Conservation (phyloP, 1,140 invertebrate species). For the Coelopa frigida region DNA sequence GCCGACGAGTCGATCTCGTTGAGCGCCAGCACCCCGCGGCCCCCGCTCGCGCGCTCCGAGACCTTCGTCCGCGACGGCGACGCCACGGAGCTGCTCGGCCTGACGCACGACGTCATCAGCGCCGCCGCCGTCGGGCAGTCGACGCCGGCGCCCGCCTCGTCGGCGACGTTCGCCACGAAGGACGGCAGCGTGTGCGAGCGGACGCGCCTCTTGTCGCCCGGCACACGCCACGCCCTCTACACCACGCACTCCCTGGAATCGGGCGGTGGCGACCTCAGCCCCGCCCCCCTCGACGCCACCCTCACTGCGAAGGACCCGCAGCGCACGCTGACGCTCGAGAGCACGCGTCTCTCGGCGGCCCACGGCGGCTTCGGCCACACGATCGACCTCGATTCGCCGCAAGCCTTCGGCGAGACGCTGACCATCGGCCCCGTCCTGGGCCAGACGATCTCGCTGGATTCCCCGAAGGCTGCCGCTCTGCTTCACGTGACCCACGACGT, state of each 20-base stretch:
- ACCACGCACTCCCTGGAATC: conserved; percentile 10
- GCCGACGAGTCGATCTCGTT: conserved; percentile 13
- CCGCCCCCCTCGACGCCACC: neutral
- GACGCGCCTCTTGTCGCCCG: neutral
- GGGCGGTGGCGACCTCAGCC: no score
- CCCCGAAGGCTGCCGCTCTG: no score
- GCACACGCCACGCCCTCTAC: conserved; percentile 5
- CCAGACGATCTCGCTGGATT: no score
- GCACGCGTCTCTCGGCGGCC: neutral
- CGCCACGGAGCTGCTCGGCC: conserved; percentile 7
- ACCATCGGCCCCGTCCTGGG: no score
- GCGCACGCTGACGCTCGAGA: conserved; percentile 3
- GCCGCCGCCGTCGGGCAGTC: neutral
- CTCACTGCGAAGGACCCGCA: neutral
- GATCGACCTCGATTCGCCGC: neutral
- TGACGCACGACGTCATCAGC: conserved; percentile 8
- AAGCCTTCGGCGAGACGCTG: no score
- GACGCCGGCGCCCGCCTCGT: conserved; percentile 3
- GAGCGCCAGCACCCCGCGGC: conserved; percentile 26
- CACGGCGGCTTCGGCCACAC: conserved; percentile 2
- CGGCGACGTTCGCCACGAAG: neutral
- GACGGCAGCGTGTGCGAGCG: neutral
- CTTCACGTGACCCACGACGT: no score
- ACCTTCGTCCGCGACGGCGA: conserved; percentile 32
- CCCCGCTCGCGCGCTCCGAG: conserved; percentile 28